Evolutionary conservation across 1,140 invertebrate species (phyloP).

Genomic region (Drosophila equinoxialis): DNA sequence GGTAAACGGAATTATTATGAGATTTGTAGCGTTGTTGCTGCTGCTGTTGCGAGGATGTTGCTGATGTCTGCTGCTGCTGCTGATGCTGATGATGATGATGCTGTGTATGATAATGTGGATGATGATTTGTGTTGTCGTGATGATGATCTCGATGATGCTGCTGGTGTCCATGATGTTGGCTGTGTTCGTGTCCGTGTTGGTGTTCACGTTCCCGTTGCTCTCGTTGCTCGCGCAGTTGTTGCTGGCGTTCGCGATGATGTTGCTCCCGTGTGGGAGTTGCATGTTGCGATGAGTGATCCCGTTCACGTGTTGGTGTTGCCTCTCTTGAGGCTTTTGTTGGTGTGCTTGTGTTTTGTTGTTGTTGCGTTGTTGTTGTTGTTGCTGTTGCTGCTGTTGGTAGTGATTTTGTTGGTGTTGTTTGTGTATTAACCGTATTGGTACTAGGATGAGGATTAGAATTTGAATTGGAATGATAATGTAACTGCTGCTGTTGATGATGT

Average conservation of each 20-base stretch:
- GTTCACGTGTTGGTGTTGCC: slow-evolving; percentile 64
- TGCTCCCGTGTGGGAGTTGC: slow-evolving; percentile 46
- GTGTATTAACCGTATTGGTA: slow-evolving; percentile 37
- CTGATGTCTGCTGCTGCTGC: slow-evolving; percentile 47
- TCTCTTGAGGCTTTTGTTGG: slow-evolving; percentile 70
- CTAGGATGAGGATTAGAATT: slow-evolving; percentile 32
- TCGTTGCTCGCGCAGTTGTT: slow-evolving; percentile 46
- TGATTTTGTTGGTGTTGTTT: slow-evolving; percentile 23
- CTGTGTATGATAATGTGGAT: slow-evolving; percentile 18
- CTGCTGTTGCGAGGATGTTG: slow-evolving; percentile 56
- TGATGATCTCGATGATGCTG: slow-evolving; percentile 27
- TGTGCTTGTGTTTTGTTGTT: slow-evolving; percentile 58
- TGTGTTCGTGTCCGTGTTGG: slow-evolving; percentile 40
- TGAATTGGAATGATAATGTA: slow-evolving; percentile 49
- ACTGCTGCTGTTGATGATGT: slow-evolving; percentile 49
- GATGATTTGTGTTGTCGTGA: slow-evolving; percentile 35
- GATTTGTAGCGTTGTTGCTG: slow-evolving; percentile 69
- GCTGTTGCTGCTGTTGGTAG: slow-evolving; percentile 39
- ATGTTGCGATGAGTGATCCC: slow-evolving; percentile 52
- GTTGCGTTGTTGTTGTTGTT: slow-evolving; percentile 37
- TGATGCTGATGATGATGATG: slow-evolving; percentile 42
- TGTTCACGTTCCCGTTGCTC: slow-evolving; percentile 55
- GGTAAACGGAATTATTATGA: slow-evolving; percentile 83
- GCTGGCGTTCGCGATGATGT: slow-evolving; percentile 48
- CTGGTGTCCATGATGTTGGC: slow-evolving; percentile 36